Conservation (phyloP, 1,140 invertebrate genomes). For the Cydia amplana region DNA sequence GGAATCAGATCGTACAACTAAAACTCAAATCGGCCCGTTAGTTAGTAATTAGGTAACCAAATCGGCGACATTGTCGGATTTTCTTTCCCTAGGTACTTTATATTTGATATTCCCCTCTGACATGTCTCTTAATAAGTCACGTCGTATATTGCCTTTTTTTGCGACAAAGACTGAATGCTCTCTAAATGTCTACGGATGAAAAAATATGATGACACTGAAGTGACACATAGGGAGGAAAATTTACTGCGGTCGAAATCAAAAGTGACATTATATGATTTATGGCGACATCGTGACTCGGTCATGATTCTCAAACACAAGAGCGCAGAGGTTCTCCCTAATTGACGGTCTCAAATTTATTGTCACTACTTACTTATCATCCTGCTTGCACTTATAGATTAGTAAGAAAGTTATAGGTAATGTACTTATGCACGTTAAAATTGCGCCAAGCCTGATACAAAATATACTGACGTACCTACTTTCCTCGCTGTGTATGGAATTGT, state of each 20-base stretch:
- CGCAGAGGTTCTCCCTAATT: conserved; percentile 19
- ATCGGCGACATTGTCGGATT: too few species aligned
- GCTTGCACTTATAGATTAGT: too few species aligned
- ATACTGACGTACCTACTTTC: too few species aligned
- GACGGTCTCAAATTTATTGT: conserved; percentile 25
- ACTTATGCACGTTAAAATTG: not conserved
- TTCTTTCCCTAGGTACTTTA: too few species aligned
- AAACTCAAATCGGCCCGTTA: too few species aligned
- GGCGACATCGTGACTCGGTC: not conserved
- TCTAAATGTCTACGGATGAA: not conserved
- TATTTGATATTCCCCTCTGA: too few species aligned
- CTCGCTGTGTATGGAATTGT: not conserved
- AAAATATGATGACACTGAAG: not conserved
- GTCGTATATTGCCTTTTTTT: conserved; percentile 13
- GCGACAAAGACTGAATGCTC: not conserved
- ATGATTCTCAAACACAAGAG: conserved; percentile 3
- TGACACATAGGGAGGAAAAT: conserved; percentile 11
- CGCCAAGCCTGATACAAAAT: too few species aligned
- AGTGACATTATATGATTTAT: conserved; percentile 26
- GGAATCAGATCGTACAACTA: too few species aligned
- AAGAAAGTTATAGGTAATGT: not conserved
- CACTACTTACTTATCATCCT: not conserved
- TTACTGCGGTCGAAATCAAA: conserved; percentile 21
- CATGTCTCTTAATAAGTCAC: conserved; percentile 5
- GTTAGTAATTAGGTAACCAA: too few species aligned